phyloP scores from a whole-genome alignment of 2,797 vertebrate genomes.

The Ctenopoma kingsleyae region DNA sequence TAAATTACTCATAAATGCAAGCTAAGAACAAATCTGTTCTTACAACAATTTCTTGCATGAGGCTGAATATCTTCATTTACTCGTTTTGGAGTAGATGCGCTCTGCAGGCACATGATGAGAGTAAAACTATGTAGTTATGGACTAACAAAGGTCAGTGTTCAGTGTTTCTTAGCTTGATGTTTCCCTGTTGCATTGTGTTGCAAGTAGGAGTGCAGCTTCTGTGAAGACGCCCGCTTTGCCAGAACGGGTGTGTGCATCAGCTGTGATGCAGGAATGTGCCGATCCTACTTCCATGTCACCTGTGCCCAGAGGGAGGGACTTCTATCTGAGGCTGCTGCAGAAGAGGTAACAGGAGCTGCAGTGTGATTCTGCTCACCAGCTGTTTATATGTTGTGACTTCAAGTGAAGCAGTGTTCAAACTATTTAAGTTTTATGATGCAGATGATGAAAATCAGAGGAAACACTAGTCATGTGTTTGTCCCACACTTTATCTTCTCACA shows the following conservation, averaged over 20 bases:
- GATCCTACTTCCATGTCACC: constrained; percentile 98
- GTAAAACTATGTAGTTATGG: neutral
- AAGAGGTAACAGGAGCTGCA: constrained; percentile 87
- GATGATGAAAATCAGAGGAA: neutral
- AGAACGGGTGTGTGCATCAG: constrained; percentile 98
- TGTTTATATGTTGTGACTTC: no score
- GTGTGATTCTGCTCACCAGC: no score
- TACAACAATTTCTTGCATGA: no score
- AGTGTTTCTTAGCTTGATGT: neutral
- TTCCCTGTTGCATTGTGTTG: neutral
- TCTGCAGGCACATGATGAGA: neutral
- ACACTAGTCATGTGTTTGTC: neutral
- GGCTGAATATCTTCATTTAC: no score
- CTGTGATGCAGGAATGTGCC: constrained; percentile 98
- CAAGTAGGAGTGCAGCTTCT: constrained; percentile 96
- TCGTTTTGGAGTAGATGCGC: neutral
- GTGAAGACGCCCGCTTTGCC: constrained; percentile 96
- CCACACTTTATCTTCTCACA: neutral
- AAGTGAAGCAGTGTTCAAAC: neutral
- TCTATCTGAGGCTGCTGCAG: constrained; percentile 97
- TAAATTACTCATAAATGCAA: no score
- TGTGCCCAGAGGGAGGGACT: constrained; percentile 98
- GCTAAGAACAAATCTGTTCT: no score
- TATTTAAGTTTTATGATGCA: neutral
- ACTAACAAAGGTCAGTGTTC: neutral